Percentiles rank a stretch among this genome's conserved stretches.
Conservation (phyloP, 2,797 vertebrate species). For the Ciconia nigra region DNA sequence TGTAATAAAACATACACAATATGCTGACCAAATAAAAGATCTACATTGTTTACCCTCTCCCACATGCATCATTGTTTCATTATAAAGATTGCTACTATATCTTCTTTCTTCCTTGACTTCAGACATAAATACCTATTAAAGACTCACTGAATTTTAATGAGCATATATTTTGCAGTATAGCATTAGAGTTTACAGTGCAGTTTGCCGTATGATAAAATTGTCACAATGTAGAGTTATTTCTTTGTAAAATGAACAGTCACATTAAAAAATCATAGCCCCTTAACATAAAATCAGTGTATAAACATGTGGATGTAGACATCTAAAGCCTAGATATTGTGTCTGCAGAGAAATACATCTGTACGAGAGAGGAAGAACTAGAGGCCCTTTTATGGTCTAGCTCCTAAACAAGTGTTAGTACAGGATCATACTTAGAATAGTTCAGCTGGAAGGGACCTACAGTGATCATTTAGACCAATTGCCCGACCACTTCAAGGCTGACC, state of each 20-base stretch:
- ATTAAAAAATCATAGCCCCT: not conserved
- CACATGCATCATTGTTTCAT: not conserved
- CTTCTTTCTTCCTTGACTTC: not conserved
- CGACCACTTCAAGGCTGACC: not conserved
- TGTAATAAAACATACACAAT: not conserved
- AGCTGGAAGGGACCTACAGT: not conserved
- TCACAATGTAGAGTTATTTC: not conserved
- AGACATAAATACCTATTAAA: not conserved
- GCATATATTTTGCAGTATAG: not conserved
- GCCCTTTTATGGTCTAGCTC: not conserved
- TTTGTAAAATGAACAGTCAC: not conserved
- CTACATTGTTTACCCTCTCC: not conserved
- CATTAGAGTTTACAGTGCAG: not conserved
- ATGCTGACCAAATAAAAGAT: not conserved
- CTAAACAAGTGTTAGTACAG: not conserved
- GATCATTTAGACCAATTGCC: not conserved
- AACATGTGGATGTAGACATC: not conserved
- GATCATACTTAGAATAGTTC: not conserved
- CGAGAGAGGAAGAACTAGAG: not conserved
- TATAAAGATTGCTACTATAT: not conserved
- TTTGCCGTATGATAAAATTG: not conserved
- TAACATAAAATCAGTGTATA: not conserved
- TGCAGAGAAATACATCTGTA: not conserved
- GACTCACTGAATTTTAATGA: not conserved
- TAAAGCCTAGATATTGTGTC: not conserved